Conservation (phyloP, 1,140 invertebrate genomes). For the Mercenaria mercenaria region DNA sequence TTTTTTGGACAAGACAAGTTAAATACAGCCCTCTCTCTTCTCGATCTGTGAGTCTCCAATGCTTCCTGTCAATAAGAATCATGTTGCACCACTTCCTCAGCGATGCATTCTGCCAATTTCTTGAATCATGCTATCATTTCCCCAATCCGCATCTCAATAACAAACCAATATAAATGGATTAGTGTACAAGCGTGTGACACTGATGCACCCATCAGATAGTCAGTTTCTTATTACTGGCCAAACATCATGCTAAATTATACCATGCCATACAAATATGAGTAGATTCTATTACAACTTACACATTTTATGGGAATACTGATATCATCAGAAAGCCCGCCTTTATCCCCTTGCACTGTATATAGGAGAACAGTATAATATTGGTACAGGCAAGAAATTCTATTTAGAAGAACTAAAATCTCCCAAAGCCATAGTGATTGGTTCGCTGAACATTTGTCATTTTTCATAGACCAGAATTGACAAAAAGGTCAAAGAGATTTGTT, state of each 20-base stretch:
- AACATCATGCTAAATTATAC: slow-evolving; percentile 11
- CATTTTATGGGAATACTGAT: not conserved
- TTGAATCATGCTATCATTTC: not conserved
- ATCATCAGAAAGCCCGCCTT: not conserved
- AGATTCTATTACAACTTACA: slow-evolving; percentile 25
- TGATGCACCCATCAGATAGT: not conserved
- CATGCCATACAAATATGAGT: not conserved
- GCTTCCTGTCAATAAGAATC: not conserved
- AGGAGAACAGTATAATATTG: no score
- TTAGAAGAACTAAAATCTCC: no score
- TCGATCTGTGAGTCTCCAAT: no score
- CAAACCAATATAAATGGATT: slow-evolving; percentile 10
- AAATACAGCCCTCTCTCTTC: no score
- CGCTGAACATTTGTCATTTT: slow-evolving; percentile 24
- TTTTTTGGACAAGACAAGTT: no score
- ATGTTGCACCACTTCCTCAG: not conserved
- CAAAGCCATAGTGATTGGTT: not conserved
- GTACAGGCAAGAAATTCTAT: no score
- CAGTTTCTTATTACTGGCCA: not conserved
- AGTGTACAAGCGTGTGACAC: not conserved
- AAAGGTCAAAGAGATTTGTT: slow-evolving; percentile 22
- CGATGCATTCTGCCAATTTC: not conserved
- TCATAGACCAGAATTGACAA: slow-evolving; percentile 22
- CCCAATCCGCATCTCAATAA: not conserved
- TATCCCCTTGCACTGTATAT: no score